Conservation (phyloP, 2,113 vertebrate genomes). For the Cyanocitta stelleri region DNA sequence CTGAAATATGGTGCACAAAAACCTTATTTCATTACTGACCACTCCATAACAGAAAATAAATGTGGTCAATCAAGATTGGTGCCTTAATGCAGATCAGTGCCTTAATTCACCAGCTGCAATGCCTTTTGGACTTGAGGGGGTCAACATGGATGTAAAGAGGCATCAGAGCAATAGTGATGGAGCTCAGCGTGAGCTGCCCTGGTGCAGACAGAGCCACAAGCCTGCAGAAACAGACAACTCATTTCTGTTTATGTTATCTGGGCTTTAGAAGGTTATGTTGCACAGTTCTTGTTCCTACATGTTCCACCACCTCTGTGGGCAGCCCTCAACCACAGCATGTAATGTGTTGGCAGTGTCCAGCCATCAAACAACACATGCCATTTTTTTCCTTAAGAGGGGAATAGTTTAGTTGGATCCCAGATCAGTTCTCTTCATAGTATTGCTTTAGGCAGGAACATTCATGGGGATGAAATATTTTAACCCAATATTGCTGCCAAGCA, state of each 20-base stretch:
- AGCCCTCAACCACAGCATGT: background rate
- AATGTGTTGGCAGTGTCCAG: background rate
- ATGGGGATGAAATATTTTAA: background rate
- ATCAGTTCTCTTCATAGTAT: background rate
- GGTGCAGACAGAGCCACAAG: accelerated
- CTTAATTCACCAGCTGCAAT: background rate
- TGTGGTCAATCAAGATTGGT: accelerated
- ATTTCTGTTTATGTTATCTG: background rate
- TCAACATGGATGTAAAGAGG: background rate
- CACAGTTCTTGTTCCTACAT: background rate
- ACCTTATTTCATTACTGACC: background rate
- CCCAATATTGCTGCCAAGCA: background rate
- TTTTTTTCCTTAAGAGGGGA: background rate
- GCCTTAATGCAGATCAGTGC: background rate
- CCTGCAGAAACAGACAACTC: background rate
- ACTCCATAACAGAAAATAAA: background rate
- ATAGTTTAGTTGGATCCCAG: background rate
- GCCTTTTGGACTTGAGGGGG: background rate
- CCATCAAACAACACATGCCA: accelerated
- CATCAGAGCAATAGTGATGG: background rate
- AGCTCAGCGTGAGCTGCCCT: background rate
- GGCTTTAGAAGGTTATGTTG: background rate
- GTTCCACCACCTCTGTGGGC: background rate
- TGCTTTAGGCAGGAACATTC: background rate
- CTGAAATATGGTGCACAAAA: background rate